phyloP scores from a whole-genome alignment of 2,113 vertebrate species.

The Leiothrix lutea region DNA sequence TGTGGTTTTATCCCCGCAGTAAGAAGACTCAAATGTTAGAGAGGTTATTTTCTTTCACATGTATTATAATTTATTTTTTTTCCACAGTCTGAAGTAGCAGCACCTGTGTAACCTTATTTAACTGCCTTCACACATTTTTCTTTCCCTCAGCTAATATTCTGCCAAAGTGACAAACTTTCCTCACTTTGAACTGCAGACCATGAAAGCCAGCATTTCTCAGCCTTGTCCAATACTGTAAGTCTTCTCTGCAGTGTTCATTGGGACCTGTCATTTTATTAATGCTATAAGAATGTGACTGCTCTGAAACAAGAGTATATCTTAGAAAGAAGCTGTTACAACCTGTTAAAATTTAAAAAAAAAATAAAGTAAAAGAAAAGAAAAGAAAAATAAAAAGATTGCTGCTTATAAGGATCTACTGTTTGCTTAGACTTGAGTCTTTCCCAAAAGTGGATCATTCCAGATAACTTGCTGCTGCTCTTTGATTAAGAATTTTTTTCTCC shows the following conservation, averaged over 20 bases:
- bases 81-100: constrained; percentile 48
- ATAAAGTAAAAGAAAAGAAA: too few species aligned
- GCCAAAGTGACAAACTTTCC: constrained; percentile 57
- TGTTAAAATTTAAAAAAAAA: neutral
- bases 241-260: neutral
- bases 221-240: neutral
- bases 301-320: neutral
- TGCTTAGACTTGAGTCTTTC: neutral
- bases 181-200: constrained; percentile 15
- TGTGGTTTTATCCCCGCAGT: constrained; percentile 34
- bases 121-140: constrained; percentile 48
- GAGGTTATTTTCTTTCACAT: constrained; percentile 55
- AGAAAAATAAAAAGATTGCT: neutral
- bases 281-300: neutral
- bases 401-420: neutral
- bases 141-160: constrained; percentile 1
- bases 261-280: neutral
- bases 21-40: constrained; percentile 21
- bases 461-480: neutral
- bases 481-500: neutral
- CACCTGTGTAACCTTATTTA: constrained; percentile 67
- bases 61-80: constrained; percentile 41
- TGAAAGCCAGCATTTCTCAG: constrained; percentile 29
- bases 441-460: neutral
- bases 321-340: neutral